phyloP scores from a whole-genome alignment of 2,113 vertebrate genomes.

The Sapajus apella region DNA sequence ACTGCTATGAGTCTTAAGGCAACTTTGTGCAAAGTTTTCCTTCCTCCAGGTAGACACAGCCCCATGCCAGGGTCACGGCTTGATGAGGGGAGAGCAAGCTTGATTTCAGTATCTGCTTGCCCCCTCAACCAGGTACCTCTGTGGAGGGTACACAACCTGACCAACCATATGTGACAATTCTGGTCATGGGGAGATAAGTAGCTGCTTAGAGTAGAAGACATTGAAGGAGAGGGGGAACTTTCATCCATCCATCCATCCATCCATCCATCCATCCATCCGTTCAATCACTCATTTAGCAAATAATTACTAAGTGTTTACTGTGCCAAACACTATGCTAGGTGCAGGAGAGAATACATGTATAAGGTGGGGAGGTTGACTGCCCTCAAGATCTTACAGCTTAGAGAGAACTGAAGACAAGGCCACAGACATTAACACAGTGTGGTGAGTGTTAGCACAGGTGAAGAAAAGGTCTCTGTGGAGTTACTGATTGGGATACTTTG shows the following conservation, averaged over 20 bases:
- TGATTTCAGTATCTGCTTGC: neutral
- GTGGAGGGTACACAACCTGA: neutral
- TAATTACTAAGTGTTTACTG: neutral
- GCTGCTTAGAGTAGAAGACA: neutral
- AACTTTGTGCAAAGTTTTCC: neutral
- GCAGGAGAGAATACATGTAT: neutral
- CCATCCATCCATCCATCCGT: neutral
- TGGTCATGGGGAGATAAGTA: neutral
- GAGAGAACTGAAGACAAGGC: neutral
- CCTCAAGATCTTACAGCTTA: neutral
- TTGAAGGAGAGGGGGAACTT: neutral
- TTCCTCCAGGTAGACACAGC: neutral
- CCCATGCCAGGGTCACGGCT: neutral
- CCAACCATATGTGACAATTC: neutral
- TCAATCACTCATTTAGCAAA: neutral
- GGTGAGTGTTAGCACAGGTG: neutral
- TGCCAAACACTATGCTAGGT: neutral
- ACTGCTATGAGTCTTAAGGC: neutral
- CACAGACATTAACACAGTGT: neutral
- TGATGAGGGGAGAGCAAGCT: neutral
- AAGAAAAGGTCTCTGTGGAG: neutral
- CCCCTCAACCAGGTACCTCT: neutral
- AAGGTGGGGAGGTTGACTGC: neutral
- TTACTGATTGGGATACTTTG: neutral
- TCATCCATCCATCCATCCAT: neutral